Evolutionary conservation across 2,113 vertebrate species (phyloP), one percentile per base, ranked within the genome.

Genomic region (Nerophis ophidion): DNA sequence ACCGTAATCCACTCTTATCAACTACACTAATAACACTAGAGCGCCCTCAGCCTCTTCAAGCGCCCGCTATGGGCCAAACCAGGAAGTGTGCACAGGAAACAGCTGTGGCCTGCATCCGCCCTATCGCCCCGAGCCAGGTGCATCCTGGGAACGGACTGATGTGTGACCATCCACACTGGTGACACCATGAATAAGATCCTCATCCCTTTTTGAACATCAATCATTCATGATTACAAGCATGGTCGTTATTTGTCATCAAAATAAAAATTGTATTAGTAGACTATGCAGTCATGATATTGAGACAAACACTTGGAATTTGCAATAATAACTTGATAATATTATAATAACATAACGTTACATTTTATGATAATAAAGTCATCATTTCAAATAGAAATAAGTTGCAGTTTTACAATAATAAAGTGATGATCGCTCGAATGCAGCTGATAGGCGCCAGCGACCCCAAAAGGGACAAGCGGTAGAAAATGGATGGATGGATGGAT

Each of bases 31-130:
- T 17, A 16, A 50, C 55, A 19, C 8, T 5, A 26, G 26, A 26
- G 38, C 19, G 7, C 33, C 17, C 36, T 16, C 48, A 34, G 15
- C 8, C 35, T 47, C 13, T 34, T 3, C 15, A 59, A 45, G 5
- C 8, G 2, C n/a, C 46, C 17, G 19, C 48, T 14, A 5, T 51
- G 44, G 71, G 53, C 56, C 54, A 70, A 71, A 78, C 79, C 86
- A 87, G 90, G 87, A 91, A 90, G 82, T 73, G 73, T 84, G 84
- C 72, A 72, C 85, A 89, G 91, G 91, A 92, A 91, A 81, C 91
- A 92, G 90, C 90, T 91, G 90, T 80, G 79, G 77, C 83, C 65
- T 59, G 65, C 77, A 72, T 91, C 90, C 89, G 86, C 71, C 74
- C 53, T 45, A 53, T 81, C 15, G 67, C 54, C 72, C 61, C 65